Base-by-base conservation (phyloP, 2,797 vertebrate genomes). In the Pogoniulus pusillus region DNA sequence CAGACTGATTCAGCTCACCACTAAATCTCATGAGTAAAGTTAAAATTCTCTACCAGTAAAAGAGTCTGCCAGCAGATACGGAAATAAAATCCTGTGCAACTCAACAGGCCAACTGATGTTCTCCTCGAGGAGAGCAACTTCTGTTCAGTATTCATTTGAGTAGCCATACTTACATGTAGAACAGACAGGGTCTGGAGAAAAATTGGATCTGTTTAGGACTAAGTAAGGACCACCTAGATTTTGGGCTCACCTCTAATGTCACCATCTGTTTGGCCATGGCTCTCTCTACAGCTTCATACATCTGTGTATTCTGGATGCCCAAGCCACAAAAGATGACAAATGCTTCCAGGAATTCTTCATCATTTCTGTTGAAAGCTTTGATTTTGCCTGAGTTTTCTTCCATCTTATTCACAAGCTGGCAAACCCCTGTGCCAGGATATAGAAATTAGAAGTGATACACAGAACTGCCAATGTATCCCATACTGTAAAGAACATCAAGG, bases 181-280 rank as follows among this genome's bases (percentile, higher is more conserved):
- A n/a, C 37, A 68, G 29, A 32, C 24, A 32, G 53, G 15, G 13
- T 35, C 45, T 82, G 66, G 20, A 41, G 10, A 57, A 64, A 53
- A 34, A n/a, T 1, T 20, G 7, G 19, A 59, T 58, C 62, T 78
- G 8, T 4, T 55, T 32, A 17, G 41, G 55, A 53, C 41, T 90
- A 62, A 73, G 77, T 34, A 85, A 85, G 47, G 69, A 82, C 78
- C 89, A 76, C 27, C 8, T n/a, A 43, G 20, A 65, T 41, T 19
- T 69, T 35, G 49, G 75, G 62, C 98, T 97, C 86, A 99, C 99
- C 99, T 99, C 99, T 87, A 99, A 96, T 2, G 99, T 99, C 95
- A 99, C 99, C 95, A 99, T 98, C 83, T 99, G 99, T 94, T 99
- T 99, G 90, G 98, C 99, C 99, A 99, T 99, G 90, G 98, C 98